Percentiles rank a stretch among this genome's conserved stretches.
Evolutionary conservation across 2,888 invertebrate species (phyloP).

Genomic region (Leuctra nigra): DNA sequence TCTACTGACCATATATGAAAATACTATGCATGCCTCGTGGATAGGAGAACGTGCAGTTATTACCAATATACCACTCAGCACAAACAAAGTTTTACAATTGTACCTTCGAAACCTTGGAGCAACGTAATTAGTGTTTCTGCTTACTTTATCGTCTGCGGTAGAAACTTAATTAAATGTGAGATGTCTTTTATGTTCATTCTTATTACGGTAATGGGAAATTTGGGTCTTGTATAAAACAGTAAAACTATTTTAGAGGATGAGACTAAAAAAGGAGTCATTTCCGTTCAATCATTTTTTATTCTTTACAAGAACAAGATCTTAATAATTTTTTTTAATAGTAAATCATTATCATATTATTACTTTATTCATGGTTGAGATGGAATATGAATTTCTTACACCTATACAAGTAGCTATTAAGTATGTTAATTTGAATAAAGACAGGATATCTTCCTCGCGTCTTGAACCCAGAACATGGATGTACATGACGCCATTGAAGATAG

Average conservation of each 20-base stretch:
- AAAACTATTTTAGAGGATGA: background rate
- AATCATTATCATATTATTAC: constrained; percentile 12
- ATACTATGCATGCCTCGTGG: background rate
- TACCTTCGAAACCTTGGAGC: background rate
- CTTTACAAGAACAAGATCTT: background rate
- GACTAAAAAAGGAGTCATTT: background rate
- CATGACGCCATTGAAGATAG: too few relatives aligned
- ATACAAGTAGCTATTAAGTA: constrained; percentile 1
- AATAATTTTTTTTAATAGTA: background rate
- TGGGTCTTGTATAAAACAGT: background rate
- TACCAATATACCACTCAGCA: too few relatives aligned
- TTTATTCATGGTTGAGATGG: constrained; percentile 11
- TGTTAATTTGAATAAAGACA: background rate
- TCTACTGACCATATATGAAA: background rate
- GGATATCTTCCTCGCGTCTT: background rate
- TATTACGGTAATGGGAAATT: constrained; percentile 9
- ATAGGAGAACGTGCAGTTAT: background rate
- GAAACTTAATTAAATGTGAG: background rate
- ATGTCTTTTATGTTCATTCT: background rate
- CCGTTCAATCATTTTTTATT: constrained; percentile 2
- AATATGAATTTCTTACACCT: constrained; percentile 11
- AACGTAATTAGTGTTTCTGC: too few relatives aligned
- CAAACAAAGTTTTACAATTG: too few relatives aligned
- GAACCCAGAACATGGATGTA: too few relatives aligned
- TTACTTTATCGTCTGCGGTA: background rate